A percentile compares a stretch with the other conserved stretches of the same genome.
Evolutionary conservation across 2,888 invertebrate species (phyloP).

Genomic region (Hypolimnas misippus): DNA sequence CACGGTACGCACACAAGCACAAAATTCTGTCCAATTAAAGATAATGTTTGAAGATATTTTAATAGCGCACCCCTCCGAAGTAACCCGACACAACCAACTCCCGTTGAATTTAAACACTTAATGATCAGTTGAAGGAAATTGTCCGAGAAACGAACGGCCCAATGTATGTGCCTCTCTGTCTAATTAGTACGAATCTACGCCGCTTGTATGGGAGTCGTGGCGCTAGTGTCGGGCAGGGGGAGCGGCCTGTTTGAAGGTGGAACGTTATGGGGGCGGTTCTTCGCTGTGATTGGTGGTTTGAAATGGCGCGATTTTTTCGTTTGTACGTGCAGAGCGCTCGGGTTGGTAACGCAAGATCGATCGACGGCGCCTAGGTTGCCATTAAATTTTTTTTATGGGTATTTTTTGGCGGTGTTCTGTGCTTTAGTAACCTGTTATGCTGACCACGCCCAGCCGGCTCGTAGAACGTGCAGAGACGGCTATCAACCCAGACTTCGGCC

Average conservation of each 20-base stretch:
- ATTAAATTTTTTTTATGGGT: conserved; percentile 82
- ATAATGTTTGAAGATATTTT: conserved; percentile 84
- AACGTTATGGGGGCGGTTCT: conserved; percentile 58
- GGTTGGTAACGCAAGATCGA: conserved; percentile 80
- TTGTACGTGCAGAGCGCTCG: conserved; percentile 69
- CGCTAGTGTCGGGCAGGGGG: conserved; percentile 64
- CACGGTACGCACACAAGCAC: conserved; percentile 78
- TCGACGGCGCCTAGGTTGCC: conserved; percentile 76
- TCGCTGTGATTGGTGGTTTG: conserved; percentile 59
- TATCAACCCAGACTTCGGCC: conserved; percentile 75
- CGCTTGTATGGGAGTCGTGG: conserved; percentile 71
- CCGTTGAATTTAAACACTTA: conserved; percentile 84
- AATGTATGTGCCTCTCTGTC: conserved; percentile 69
- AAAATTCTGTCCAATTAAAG: conserved; percentile 83
- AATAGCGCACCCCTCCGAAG: conserved; percentile 82
- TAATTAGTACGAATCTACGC: conserved; percentile 67
- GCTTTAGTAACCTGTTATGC: conserved; percentile 80
- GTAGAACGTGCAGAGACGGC: conserved; percentile 68
- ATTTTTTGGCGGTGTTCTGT: conserved; percentile 80
- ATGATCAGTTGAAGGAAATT: conserved; percentile 84
- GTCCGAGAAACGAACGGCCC: conserved; percentile 82
- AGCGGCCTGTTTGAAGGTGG: conserved; percentile 62
- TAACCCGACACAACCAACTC: conserved; percentile 84
- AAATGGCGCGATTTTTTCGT: conserved; percentile 72
- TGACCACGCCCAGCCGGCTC: conserved; percentile 73